Base-by-base conservation (phyloP, 2,797 vertebrate genomes). In the Nannoperca australis region DNA sequence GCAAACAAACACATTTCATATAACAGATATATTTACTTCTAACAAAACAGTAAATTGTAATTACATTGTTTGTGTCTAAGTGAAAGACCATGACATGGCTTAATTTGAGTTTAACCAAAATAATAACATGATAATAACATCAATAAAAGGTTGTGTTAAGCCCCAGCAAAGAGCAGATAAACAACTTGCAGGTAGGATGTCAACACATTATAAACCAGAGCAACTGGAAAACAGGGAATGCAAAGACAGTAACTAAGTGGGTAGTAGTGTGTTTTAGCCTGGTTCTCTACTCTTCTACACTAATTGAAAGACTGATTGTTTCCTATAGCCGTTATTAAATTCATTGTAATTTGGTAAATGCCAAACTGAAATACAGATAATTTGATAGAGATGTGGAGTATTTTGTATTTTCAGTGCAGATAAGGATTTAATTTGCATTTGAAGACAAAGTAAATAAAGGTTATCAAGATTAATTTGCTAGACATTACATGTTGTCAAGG, bases 41-140 rank as follows among this genome's bases (percentile, higher is more conserved):
- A 36, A 54, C 45, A 27, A 78, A 38, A 72, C 20, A 20, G 30
- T 47, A 53, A 59, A 75, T 53, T 18, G 24, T 54, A 54, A 85
- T 32, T 63, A 47, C 14, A 44, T 32, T 17, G 4, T 72, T 49
- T 55, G 65, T 50, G 34, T 81, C 22, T 10, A 45, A 62, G 60
- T 71, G 32, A 62, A 72, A 74, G 47, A 66, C 30, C 27, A 12
- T 13, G 56, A 24, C 36, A 49, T 15, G 53, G n/a, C 56, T 63
- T 64, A n/a, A 76, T 70, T 65, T 63, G 54, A 72, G 63, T 70
- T 66, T 8, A 64, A 66, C 30, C 15, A 70, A 81, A 55, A 70
- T 62, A 27, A 27, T 27, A 27, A 27, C 24, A 22, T 49, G 55
- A 40, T 51, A 59, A 78, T 54, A 7, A 68, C 44, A 30, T 22